Evolutionary conservation across 2,797 vertebrate species (phyloP).

Genomic region (Crenuchus spilurus): DNA sequence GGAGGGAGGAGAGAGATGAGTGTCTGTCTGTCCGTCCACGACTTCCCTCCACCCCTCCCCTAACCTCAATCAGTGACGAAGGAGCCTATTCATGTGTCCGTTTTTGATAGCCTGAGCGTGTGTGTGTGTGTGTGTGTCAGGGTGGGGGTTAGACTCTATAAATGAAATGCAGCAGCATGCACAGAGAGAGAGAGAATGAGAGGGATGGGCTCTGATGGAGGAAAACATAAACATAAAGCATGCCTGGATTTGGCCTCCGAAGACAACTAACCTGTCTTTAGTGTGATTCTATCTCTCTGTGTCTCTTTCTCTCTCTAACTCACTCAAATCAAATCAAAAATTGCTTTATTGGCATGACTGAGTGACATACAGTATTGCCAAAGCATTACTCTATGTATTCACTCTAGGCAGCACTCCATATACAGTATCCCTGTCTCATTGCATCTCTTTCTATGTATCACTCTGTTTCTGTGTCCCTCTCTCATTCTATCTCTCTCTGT

Average conservation of each 20-base stretch:
- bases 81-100: slow-evolving; percentile 65
- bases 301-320: slow-evolving; percentile 43
- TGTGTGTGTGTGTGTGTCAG: not conserved
- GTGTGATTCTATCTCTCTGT: slow-evolving; percentile 67
- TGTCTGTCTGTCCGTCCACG: slow-evolving; percentile 26
- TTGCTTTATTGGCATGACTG: too few relatives aligned
- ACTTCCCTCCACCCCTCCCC: slow-evolving; percentile 55
- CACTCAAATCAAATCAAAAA: too few relatives aligned
- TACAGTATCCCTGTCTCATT: slow-evolving; percentile 48
- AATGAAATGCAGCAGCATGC: slow-evolving; percentile 59
- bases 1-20: slow-evolving; percentile 31
- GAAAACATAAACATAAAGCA: slow-evolving; percentile 28
- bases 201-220: slow-evolving; percentile 15
- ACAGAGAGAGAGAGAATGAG: not conserved
- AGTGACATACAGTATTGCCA: too few relatives aligned
- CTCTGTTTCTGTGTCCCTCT: not conserved
- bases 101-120: slow-evolving; percentile 53
- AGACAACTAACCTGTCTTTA: not conserved
- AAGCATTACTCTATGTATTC: slow-evolving; percentile 34
- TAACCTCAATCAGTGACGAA: slow-evolving; percentile 62
- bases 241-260: slow-evolving; percentile 50
- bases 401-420: not conserved
- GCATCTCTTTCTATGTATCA: not conserved
- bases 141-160: slow-evolving; percentile 47
- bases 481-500: not conserved